These are phyloP conservation scores for Cepaea nemoralis DNA, from an alignment of 1,140 invertebrate genomes.

Conservation along the genomic window DNA sequence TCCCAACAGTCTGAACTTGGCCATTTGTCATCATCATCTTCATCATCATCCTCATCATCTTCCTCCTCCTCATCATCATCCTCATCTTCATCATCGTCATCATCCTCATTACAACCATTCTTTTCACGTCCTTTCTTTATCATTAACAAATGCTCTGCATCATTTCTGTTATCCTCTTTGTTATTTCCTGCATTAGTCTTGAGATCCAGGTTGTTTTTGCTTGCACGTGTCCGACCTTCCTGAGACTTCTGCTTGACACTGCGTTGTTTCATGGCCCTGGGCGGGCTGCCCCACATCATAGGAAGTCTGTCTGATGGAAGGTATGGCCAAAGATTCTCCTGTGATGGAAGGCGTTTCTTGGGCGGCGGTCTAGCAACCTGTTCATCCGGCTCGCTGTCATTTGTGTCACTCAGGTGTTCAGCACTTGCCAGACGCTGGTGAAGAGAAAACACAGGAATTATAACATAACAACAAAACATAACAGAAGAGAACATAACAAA, in stretches of 20 bases:
- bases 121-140: slow-evolving; percentile 24
- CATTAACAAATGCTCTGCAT: slow-evolving; percentile 5
- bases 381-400: slow-evolving; percentile 33
- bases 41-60: slow-evolving; percentile 29
- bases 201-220: background rate
- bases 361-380: background rate
- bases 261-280: slow-evolving; percentile 4
- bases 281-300: slow-evolving; percentile 34
- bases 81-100: background rate
- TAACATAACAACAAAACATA: no score
- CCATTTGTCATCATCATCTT: slow-evolving; percentile 31
- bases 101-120: background rate
- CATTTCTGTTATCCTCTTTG: background rate
- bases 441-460: no score
- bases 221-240: background rate
- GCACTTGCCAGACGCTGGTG: slow-evolving; percentile 35
- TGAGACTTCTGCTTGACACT: slow-evolving; percentile 9
- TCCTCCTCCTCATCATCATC: slow-evolving; percentile 32
- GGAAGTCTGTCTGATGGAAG: slow-evolving; percentile 35
- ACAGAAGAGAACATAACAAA: no score
- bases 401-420: slow-evolving; percentile 30
- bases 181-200: no score
- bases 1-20: slow-evolving; percentile 29
- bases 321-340: slow-evolving; percentile 36
- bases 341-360: background rate